Base-by-base conservation (phyloP, 2,797 vertebrate genomes). In the Coccyzus lansbergi region DNA sequence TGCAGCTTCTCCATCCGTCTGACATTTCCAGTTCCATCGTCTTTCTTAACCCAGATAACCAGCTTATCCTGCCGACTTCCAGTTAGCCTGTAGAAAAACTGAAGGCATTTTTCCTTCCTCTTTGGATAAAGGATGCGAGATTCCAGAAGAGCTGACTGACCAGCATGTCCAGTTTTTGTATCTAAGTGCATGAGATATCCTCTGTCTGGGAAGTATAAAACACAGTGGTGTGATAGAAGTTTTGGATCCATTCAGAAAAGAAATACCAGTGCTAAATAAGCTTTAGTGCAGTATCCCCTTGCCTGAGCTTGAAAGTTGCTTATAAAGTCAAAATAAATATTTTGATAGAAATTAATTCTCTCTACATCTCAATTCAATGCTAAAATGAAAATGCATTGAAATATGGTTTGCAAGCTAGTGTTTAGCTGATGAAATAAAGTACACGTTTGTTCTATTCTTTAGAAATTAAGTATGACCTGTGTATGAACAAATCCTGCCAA, bases 61-160 rank as follows among this genome's bases (percentile, higher is more conserved):
- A 99, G 98, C 51, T 95, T 97, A 89, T 99, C 98, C 26, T 91
- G 72, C 9, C 76, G 34, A 64, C 96, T 98, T 51, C 98, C 98
- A 0, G 98, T 98, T 98, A 99, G 98, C 95, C 98, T 98, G 94
- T 99, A 99, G 96, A 98, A 99, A 94, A 99, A 98, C 94, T 99
- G 98, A 59, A 99, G 97, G 80, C 98, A 99, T 93, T 99, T 98
- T 58, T 98, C 67, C 44, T 96, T 98, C 81, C 98, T 98, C 94
- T 97, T 98, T 4, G 98, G 98, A 83, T 98, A 98, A 31, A 99
- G 97, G 70, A 98, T 98, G 56, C 98, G 93, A 7, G 98, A 98
- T 91, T 99, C 98, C 62, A 99, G 95, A 58, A 99, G 51, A 19
- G 98, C 98, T 5, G 98, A 97, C 70, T 98, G 97, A 40, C 93